These are phyloP conservation scores for Schlechtendalia chinensis DNA, from an alignment of 1,140 invertebrate species.

Conservation along the genomic window DNA sequence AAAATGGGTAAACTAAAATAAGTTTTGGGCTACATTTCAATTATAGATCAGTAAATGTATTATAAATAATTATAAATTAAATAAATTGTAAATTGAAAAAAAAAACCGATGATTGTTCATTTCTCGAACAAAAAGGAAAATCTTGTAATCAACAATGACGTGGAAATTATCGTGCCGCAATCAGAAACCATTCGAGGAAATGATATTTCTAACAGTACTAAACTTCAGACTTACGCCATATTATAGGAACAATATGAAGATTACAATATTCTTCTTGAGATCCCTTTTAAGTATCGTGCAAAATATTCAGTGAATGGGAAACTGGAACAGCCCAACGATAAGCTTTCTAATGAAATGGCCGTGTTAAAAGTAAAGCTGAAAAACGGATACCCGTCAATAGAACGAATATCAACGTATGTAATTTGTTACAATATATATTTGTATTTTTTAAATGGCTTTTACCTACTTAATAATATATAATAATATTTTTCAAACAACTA, in stretches of 20 bases:
- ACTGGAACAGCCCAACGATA: constrained; percentile 1
- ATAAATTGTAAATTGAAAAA: no score
- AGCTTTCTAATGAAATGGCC: neutral
- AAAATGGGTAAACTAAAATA: no score
- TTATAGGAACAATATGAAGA: constrained; percentile 2
- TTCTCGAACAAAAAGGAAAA: no score
- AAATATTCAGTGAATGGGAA: neutral
- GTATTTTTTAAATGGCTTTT: no score
- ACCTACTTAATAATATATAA: neutral
- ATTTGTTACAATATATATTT: neutral
- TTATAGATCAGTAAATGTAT: no score
- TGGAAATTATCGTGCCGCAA: neutral
- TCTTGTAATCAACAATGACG: neutral
- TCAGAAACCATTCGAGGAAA: neutral
- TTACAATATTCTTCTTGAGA: neutral
- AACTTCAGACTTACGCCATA: neutral
- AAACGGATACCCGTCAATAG: neutral
- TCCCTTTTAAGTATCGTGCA: neutral
- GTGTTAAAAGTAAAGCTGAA: neutral
- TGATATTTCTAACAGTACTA: neutral
- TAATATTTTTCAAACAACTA: neutral
- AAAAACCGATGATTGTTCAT: no score
- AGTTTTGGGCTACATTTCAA: no score
- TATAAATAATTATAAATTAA: no score
- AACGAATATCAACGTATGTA: neutral